Conservation (phyloP, 30 jellyfish, hydroid and myxozoan species). For the Phacellophora camtschatica region DNA sequence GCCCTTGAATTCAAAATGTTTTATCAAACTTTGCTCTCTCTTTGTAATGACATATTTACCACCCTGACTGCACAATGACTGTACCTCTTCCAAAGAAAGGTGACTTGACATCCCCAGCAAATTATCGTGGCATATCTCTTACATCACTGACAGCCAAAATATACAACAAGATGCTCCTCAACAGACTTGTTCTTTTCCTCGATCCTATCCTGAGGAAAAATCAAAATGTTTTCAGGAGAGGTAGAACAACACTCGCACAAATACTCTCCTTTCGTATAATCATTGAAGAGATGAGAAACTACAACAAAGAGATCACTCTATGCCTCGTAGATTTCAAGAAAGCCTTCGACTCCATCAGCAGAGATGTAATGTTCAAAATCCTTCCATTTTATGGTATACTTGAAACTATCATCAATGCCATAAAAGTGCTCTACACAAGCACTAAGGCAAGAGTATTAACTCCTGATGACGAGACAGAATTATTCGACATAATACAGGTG, state of each 20-base stretch:
- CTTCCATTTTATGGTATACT: constrained; percentile 21
- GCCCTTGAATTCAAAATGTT: too few relatives aligned
- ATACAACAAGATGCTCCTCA: constrained; percentile 22
- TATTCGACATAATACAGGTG: neutral
- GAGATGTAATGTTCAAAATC: constrained; percentile 11
- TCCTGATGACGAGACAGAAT: constrained; percentile 2
- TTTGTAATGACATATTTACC: too few relatives aligned
- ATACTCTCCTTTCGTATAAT: constrained; percentile 28
- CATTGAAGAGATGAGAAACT: neutral
- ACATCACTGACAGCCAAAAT: constrained; percentile 30
- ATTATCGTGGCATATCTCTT: constrained; percentile 26
- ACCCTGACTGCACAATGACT: too few relatives aligned
- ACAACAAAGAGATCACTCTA: neutral
- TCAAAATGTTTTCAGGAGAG: constrained; percentile 38
- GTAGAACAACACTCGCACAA: constrained; percentile 22
- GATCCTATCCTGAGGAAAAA: constrained; percentile 37
- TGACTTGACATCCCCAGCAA: too few relatives aligned
- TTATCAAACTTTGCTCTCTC: too few relatives aligned
- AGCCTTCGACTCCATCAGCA: constrained; percentile 36
- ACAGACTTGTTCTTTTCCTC: constrained; percentile 5
- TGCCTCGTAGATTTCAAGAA: constrained; percentile 23
- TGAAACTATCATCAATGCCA: neutral
- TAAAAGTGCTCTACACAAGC: neutral
- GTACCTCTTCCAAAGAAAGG: too few relatives aligned
- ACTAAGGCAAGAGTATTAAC: neutral